phyloP scores from a whole-genome alignment of 2,797 vertebrate genomes.

The Oreortyx pictus region DNA sequence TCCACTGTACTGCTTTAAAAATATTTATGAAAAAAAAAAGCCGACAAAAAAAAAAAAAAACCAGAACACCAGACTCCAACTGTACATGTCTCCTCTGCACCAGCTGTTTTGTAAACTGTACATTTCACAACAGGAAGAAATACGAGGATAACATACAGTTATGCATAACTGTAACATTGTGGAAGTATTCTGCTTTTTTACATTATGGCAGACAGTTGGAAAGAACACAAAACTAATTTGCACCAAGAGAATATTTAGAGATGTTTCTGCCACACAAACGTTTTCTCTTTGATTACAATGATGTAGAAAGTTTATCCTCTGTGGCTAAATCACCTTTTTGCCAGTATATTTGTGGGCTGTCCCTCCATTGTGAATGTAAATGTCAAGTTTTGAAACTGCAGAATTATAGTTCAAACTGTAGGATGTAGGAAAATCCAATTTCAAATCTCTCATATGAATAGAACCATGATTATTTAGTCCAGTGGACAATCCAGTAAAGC shows the following conservation, averaged over 20 bases:
- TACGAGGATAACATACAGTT: neutral
- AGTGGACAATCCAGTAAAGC: neutral
- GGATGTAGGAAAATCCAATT: neutral
- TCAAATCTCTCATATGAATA: neutral
- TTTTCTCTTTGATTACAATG: neutral
- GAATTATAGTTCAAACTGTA: neutral
- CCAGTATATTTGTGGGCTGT: neutral
- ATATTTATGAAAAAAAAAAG: neutral
- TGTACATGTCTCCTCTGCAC: neutral
- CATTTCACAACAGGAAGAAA: neutral
- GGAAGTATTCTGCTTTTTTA: neutral
- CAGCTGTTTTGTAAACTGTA: neutral
- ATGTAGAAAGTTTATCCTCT: neutral
- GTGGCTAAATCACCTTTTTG: neutral
- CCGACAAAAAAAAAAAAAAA: rapidly evolving
- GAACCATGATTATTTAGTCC: neutral
- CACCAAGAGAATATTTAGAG: neutral
- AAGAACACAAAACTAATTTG: neutral
- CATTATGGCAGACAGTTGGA: neutral
- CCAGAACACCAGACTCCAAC: neutral
- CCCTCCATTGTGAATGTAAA: neutral
- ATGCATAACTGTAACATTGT: neutral
- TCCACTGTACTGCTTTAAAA: neutral
- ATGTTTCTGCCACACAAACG: neutral
- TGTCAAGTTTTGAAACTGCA: neutral